Conservation (phyloP, 2,797 vertebrate species). For the Scolopax rusticola region DNA sequence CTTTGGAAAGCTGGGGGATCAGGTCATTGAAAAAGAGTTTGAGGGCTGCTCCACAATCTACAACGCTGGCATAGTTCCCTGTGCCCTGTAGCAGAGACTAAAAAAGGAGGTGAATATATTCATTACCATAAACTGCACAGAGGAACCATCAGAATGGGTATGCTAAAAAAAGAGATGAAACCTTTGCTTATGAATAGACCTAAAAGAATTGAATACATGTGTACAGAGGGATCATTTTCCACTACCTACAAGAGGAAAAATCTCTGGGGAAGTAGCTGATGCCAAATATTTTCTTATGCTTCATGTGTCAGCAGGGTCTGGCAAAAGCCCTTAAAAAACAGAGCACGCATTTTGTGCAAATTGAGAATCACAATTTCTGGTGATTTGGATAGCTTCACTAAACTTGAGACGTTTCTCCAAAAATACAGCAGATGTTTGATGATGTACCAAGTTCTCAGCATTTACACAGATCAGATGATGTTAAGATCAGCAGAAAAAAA, state of each 20-base stretch:
- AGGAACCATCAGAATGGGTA: constrained; percentile 39
- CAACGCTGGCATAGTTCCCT: neutral
- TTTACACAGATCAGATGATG: constrained; percentile 58
- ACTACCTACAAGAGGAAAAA: constrained; percentile 71
- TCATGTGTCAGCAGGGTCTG: constrained; percentile 61
- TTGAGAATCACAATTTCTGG: constrained; percentile 42
- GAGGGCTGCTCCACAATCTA: neutral
- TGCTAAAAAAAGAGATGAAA: constrained; percentile 66
- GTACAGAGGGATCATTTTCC: constrained; percentile 66
- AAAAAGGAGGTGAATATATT: constrained; percentile 64
- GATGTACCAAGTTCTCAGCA: constrained; percentile 32
- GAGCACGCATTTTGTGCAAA: constrained; percentile 35
- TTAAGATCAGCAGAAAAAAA: constrained; percentile 46
- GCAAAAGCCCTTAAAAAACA: constrained; percentile 59
- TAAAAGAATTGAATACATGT: constrained; percentile 67
- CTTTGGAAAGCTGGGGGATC: neutral
- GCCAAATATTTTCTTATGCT: constrained; percentile 70
- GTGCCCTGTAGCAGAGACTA: constrained; percentile 36
- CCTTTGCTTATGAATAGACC: constrained; percentile 54
- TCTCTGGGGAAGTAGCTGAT: constrained; percentile 53
- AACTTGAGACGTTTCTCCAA: constrained; percentile 37
- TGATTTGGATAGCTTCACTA: constrained; percentile 39
- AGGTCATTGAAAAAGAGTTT: neutral
- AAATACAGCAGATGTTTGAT: constrained; percentile 61
- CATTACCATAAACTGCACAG: constrained; percentile 48